phyloP scores from a whole-genome alignment of 2,113 vertebrate genomes.

The Percina caprodes region DNA sequence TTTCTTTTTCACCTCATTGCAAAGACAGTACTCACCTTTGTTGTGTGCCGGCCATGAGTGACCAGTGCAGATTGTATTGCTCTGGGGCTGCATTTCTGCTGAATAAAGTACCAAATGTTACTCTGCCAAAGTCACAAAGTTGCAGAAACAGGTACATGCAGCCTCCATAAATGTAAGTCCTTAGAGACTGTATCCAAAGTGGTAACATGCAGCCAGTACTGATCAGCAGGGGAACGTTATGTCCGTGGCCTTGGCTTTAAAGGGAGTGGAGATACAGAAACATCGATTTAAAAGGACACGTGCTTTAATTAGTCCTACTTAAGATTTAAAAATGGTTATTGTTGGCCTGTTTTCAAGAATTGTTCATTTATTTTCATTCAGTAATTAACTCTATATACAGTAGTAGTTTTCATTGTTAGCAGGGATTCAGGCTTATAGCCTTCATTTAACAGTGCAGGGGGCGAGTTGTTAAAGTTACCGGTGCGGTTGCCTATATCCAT shows the following conservation, averaged over 20 bases:
- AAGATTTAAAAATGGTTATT: neutral
- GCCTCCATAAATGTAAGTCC: conserved; percentile 4
- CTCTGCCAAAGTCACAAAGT: conserved; percentile 44
- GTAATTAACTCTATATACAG: neutral
- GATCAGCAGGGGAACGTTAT: neutral
- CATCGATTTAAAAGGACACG: neutral
- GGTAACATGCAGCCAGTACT: neutral
- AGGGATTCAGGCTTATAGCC: neutral
- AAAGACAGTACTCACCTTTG: conserved; percentile 23
- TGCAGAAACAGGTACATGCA: conserved; percentile 34
- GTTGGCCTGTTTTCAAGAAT: neutral
- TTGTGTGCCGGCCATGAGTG: neutral
- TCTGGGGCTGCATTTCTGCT: conserved; percentile 16
- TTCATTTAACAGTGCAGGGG: neutral
- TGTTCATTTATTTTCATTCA: neutral
- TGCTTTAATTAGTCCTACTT: neutral
- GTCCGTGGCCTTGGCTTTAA: conserved; percentile 29
- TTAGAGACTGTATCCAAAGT: conserved; percentile 4
- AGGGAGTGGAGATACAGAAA: neutral
- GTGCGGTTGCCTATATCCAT: neutral
- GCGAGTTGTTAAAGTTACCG: neutral
- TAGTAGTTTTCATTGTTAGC: neutral
- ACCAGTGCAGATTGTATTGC: conserved; percentile 6
- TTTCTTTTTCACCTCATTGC: neutral
- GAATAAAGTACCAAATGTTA: conserved; percentile 20